Base-by-base conservation (phyloP, 2,797 vertebrate species). In the Argya squamiceps region DNA sequence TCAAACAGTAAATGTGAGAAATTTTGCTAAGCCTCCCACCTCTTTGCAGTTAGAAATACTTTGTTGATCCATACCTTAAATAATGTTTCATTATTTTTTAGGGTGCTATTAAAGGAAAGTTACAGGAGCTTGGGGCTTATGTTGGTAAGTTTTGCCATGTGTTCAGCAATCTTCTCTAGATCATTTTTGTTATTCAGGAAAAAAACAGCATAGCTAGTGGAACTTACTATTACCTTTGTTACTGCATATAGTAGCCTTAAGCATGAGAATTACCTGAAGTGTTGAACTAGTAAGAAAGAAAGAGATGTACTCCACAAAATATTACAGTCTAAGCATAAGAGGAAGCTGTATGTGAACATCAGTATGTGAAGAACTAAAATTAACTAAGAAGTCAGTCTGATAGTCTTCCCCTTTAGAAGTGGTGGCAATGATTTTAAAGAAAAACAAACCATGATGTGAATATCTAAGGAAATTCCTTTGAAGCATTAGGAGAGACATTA, bases 91-190 rank as follows among this genome's bases (percentile, higher is more conserved):
- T 96, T 94, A 59, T 94, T 89, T 92, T 97, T 93, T 97, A 99
- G 99, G 98, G 99, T 96, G 99, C 99, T 87, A 99, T 99, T 96
- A 99, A 99, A 96, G 98, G 99, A 64, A 99, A 99, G 97, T 97
- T 99, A 50, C 99, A 99, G 93, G 99, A 99, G 96, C 98, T 99
- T 32, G 99, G 99, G 65, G 99, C 99, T 44, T 99, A 99, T 84
- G 99, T 99, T 9, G 99, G 99, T 99, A 98, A 98, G 99, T 98
- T 83, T 93, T 90, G 60, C 59, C 32, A 26, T 17, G 10, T 60
- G 20, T 68, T 88, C 67, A 89, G 37, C 58, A 53, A 12, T 68
- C 26, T 73, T 69, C 19, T 53, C 27, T 43, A 67, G 29, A 19
- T 41, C 1, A 1, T 77, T 78, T 32, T 59, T 71, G 4, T 67